These are phyloP conservation scores for Nymphalis io DNA, from an alignment of 1,140 invertebrate species.

Conservation along the genomic window DNA sequence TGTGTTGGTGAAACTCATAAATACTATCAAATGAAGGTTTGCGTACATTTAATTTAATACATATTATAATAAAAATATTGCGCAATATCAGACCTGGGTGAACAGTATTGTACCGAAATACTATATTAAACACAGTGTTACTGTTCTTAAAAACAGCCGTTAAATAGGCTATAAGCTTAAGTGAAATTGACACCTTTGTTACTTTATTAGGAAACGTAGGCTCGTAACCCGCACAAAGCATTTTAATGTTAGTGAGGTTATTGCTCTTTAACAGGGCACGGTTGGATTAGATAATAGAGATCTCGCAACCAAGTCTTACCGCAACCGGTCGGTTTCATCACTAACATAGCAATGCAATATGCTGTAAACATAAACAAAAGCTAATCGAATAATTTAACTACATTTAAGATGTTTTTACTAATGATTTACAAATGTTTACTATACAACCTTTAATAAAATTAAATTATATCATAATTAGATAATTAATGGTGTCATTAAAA, in stretches of 20 bases:
- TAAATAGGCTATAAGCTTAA: not conserved
- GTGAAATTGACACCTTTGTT: constrained; percentile 1
- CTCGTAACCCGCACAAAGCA: constrained; percentile 7
- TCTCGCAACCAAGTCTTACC: constrained; percentile 20
- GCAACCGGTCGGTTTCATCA: constrained; percentile 14
- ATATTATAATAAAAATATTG: too few relatives aligned
- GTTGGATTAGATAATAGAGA: constrained; percentile 29
- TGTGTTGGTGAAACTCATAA: too few relatives aligned
- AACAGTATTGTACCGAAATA: too few relatives aligned
- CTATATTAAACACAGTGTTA: too few relatives aligned
- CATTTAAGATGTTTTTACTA: not conserved
- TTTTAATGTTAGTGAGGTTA: constrained; percentile 20
- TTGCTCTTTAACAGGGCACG: constrained; percentile 22
- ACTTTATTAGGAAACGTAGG: constrained; percentile 3
- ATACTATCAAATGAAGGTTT: too few relatives aligned
- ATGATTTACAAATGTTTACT: not conserved
- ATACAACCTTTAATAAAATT: not conserved
- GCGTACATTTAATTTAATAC: too few relatives aligned
- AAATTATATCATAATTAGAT: constrained; percentile 24
- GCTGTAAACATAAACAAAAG: not conserved
- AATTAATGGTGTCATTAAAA: constrained; percentile 38
- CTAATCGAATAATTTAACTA: not conserved
- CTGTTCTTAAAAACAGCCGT: too few relatives aligned
- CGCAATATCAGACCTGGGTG: too few relatives aligned
- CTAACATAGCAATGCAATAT: not conserved